Percentiles rank a stretch among this genome's conserved stretches.
These are phyloP conservation scores for Microcebus tavaratra DNA, from an alignment of 2,113 vertebrate species.

Conservation along the genomic window DNA sequence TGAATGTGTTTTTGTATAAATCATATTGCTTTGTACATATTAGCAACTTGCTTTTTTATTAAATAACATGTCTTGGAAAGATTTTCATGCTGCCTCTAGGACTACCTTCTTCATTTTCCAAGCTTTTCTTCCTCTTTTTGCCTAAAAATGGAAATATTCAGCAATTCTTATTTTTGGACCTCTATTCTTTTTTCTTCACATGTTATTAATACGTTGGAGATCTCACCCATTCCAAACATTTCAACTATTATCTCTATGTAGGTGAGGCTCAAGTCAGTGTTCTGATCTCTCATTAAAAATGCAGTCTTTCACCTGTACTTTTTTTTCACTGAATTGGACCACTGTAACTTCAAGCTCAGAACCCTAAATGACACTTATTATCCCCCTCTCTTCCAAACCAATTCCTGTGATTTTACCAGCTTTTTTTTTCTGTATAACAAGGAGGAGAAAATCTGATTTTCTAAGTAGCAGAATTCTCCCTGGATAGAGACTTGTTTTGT, in stretches of 20 bases:
- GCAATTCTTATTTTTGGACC: neutral
- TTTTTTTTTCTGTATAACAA: neutral
- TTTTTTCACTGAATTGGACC: neutral
- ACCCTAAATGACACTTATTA: neutral
- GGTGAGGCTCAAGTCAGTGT: neutral
- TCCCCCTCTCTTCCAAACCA: neutral
- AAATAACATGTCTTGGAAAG: neutral
- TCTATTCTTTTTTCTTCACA: neutral
- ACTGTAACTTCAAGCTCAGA: neutral
- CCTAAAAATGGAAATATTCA: neutral
- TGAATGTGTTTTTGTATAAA: conserved; percentile 23
- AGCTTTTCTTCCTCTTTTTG: neutral
- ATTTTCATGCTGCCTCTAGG: neutral
- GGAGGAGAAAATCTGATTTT: neutral
- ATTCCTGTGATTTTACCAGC: neutral
- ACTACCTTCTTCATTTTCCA: neutral
- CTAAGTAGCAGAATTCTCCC: neutral
- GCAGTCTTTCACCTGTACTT: neutral
- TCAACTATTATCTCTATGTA: neutral
- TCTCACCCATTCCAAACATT: neutral
- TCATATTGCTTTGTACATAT: conserved; percentile 8
- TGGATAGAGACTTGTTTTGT: neutral
- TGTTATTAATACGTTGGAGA: neutral
- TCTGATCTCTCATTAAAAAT: neutral
- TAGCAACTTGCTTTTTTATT: conserved; percentile 20